Percentiles rank a stretch among this genome's conserved stretches.
Conservation (phyloP, 2,113 vertebrate genomes). For the Cervus canadensis region DNA sequence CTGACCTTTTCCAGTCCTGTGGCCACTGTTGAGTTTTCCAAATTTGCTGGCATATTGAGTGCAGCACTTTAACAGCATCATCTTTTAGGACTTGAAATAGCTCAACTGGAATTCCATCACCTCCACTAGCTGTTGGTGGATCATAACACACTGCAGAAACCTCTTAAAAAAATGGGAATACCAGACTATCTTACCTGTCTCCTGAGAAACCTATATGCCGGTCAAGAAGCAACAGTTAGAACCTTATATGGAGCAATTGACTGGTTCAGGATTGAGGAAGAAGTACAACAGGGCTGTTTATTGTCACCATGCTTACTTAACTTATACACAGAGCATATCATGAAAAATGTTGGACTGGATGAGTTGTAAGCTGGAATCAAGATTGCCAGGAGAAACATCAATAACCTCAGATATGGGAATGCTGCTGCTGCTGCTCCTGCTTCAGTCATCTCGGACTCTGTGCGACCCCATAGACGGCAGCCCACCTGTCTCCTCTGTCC, state of each 20-base stretch:
- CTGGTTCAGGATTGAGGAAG: not conserved
- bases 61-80: not conserved
- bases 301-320: not conserved
- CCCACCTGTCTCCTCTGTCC: not conserved
- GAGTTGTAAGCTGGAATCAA: not conserved
- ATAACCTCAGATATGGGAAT: not conserved
- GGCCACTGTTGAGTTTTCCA: not conserved
- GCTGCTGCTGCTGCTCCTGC: not conserved
- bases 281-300: not conserved
- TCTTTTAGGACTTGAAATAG: not conserved
- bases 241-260: not conserved
- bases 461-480: not conserved
- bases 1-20: not conserved
- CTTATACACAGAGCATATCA: not conserved
- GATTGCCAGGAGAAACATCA: not conserved
- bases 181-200: not conserved
- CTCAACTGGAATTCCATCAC: not conserved
- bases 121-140: not conserved
- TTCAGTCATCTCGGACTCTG: rapidly evolving
- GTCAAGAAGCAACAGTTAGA: not conserved
- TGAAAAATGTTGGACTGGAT: not conserved
- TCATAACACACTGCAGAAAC: not conserved
- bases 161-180: not conserved
- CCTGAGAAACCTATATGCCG: not conserved
- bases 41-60: not conserved